Conservation (phyloP, 2,113 vertebrate species). For the Bombycilla garrulus region DNA sequence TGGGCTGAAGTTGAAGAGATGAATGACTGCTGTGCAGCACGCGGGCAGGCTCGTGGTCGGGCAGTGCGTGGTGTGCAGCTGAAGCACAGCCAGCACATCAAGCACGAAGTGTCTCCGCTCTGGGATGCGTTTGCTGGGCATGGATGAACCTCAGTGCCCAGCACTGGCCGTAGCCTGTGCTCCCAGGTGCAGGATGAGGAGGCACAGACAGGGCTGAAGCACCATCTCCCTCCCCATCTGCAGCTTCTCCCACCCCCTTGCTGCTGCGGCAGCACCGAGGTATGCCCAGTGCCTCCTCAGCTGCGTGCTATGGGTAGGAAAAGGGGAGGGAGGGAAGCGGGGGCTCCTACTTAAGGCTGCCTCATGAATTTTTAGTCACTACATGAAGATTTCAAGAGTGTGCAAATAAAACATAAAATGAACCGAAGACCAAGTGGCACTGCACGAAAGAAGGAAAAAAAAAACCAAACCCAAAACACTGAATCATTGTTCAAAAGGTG, state of each 20-base stretch:
- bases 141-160: accelerated
- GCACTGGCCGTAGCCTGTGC: accelerated
- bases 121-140: neutral
- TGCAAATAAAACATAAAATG: slow-evolving; percentile 8
- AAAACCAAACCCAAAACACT: neutral
- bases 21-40: neutral
- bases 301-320: neutral
- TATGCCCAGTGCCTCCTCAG: neutral
- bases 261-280: neutral
- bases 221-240: neutral
- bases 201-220: neutral
- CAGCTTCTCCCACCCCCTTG: neutral
- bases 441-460: neutral
- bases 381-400: slow-evolving; percentile 43
- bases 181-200: neutral
- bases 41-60: accelerated
- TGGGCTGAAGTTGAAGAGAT: neutral
- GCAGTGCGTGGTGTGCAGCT: accelerated
- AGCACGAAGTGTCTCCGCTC: accelerated
- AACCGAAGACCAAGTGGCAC: slow-evolving; percentile 1
- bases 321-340: neutral
- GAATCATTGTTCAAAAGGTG: slow-evolving; percentile 48
- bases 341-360: neutral
- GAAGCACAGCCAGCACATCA: accelerated
- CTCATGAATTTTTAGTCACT: slow-evolving; percentile 48